These are phyloP conservation scores for Melangyna quadrimaculata DNA, from an alignment of 2,888 invertebrate species.

Conservation along the genomic window DNA sequence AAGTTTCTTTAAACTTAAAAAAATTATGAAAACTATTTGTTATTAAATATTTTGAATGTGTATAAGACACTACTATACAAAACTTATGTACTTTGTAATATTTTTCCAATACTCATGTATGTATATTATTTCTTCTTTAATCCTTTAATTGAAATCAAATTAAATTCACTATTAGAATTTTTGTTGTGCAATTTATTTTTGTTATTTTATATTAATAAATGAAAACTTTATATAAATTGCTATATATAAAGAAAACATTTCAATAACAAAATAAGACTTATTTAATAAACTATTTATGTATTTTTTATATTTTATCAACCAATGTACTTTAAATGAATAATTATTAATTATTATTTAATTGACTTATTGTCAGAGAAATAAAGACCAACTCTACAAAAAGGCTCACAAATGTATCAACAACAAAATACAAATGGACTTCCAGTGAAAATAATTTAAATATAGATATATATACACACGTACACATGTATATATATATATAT, in stretches of 20 bases:
- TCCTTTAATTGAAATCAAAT: constrained; percentile 41
- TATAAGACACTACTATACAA: constrained; percentile 3
- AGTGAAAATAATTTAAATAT: constrained; percentile 73
- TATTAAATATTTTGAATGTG: constrained; percentile 6
- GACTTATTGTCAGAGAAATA: neutral
- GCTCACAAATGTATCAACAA: constrained; percentile 64
- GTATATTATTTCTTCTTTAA: constrained; percentile 50
- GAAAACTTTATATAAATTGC: constrained; percentile 40
- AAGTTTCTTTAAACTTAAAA: constrained; percentile 36
- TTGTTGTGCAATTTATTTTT: constrained; percentile 60
- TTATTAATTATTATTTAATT: constrained; percentile 16
- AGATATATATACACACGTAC: neutral
- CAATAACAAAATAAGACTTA: constrained; percentile 65
- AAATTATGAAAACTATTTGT: neutral
- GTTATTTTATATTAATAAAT: constrained; percentile 39
- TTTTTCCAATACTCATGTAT: constrained; percentile 67
- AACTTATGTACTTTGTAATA: constrained; percentile 29
- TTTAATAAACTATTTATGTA: constrained; percentile 47
- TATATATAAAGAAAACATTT: constrained; percentile 34
- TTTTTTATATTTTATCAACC: constrained; percentile 5
- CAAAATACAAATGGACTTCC: constrained; percentile 78
- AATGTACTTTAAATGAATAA: constrained; percentile 60
- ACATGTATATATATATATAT: neutral
- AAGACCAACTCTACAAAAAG: neutral
- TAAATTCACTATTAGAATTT: constrained; percentile 25